A percentile compares a stretch with the other conserved stretches of the same genome.
Evolutionary conservation across 2,888 invertebrate genomes (phyloP).

Genomic region (Lycaena phlaeas): DNA sequence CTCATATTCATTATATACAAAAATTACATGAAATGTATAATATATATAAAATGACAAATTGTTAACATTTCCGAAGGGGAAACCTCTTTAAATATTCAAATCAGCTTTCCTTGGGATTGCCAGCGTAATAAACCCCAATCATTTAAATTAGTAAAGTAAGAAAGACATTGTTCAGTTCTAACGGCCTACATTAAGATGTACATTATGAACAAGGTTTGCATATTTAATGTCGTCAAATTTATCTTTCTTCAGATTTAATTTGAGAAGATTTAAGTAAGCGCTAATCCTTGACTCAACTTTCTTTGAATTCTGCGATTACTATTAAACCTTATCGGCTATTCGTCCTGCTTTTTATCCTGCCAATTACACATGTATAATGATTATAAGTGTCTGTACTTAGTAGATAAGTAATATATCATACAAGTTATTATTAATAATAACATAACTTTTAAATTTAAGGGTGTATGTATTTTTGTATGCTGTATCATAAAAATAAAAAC

Average conservation of each 20-base stretch:
- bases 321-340: too few species aligned
- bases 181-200: conserved; percentile 15
- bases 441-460: too few species aligned
- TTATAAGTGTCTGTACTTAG: too few species aligned
- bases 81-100: conserved; percentile 17
- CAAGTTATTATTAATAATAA: too few species aligned
- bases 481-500: too few species aligned
- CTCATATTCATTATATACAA: too few species aligned
- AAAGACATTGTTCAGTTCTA: conserved; percentile 18
- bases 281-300: background rate
- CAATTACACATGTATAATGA: too few species aligned
- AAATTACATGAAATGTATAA: too few species aligned
- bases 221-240: conserved; percentile 20
- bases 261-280: conserved; percentile 8
- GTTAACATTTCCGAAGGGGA: background rate
- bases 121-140: conserved; percentile 20
- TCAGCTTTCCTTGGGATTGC: conserved; percentile 17
- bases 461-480: too few species aligned
- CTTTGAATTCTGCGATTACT: too few species aligned
- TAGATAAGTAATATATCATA: too few species aligned
- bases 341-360: too few species aligned
- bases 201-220: conserved; percentile 19
- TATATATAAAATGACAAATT: background rate
- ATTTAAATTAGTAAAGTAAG: conserved; percentile 21
- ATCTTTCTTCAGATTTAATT: conserved; percentile 20